Base-by-base conservation (phyloP, 2,113 vertebrate genomes). In the Poecile atricapillus region DNA sequence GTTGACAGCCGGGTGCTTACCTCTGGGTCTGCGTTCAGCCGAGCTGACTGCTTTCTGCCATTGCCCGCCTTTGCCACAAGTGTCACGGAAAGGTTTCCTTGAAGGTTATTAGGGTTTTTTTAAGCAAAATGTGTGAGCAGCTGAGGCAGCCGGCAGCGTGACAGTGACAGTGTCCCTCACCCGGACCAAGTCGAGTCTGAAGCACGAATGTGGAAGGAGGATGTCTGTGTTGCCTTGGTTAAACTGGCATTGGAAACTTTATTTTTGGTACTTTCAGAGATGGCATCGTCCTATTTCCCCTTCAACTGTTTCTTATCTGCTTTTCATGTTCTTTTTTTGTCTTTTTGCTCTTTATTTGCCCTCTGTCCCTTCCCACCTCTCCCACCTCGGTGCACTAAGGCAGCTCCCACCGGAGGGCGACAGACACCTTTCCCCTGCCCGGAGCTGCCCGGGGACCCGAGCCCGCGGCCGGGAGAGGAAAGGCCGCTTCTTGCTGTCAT, bases 341-440 rank as follows among this genome's bases (percentile, higher is more conserved):
- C 2, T 15, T 22, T 43, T 35, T 49, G 33, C 19, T 70, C 22
- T 82, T 13, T 8, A 31, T 91, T 75, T 90, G 68, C 62, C 50
- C 39, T 75, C 41, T 9, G n/a, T 50, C 15, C 39, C 43, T 73
- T 92, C 53, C 24, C 89, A 65, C 49, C 55, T 59, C 59, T 41
- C 33, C 41, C 4, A 6, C 20, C 56, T n/a, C 6, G 75, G 46
- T 87, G 60, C 65, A 5, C 35, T 6, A 33, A 10, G 7, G 37
- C 41, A 25, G 52, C 21, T 53, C 88, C 94, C 94, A 25, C 90
- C 76, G 87, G 78, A 55, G 94, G 83, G 95, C 59, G 91, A 59
- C 67, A 87, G 62, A 37, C 78, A 5, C 92, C 85, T 58, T 69
- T 76, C 52, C 70, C 81, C 56, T 8, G 37, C 31, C 3, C 3